Evolutionary conservation across 2,113 vertebrate species (phyloP).

Genomic region (Mus pahari): DNA sequence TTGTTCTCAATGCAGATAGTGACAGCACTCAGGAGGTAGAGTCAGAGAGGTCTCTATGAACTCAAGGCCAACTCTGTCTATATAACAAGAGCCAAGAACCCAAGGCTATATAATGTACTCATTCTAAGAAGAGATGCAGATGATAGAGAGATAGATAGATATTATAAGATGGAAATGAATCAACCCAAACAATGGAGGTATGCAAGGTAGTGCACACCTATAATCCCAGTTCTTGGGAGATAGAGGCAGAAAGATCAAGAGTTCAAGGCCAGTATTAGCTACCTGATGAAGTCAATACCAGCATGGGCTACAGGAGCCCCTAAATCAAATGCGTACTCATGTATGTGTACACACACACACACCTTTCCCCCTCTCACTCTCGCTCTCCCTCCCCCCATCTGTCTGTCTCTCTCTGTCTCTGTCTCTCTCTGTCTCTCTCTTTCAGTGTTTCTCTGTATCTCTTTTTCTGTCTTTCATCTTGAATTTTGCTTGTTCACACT

Average conservation of each 20-base stretch:
- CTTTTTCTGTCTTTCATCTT: background rate
- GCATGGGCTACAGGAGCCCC: background rate
- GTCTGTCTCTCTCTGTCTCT: too few species aligned
- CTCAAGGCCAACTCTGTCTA: background rate
- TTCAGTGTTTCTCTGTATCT: too few species aligned
- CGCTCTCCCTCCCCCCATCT: rapidly evolving
- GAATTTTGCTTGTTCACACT: background rate
- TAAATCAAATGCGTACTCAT: background rate
- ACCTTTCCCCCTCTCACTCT: rapidly evolving
- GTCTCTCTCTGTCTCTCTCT: too few species aligned
- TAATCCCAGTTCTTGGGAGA: background rate
- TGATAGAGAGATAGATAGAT: background rate
- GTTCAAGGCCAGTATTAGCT: background rate
- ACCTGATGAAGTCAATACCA: background rate
- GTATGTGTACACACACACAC: background rate
- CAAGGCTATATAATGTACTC: background rate
- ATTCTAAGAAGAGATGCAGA: background rate
- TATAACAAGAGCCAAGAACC: background rate
- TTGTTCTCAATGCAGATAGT: background rate
- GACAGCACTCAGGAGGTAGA: background rate
- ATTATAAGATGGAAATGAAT: background rate
- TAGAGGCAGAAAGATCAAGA: background rate
- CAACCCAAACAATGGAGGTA: background rate
- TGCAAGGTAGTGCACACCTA: background rate
- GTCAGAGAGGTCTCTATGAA: background rate